phyloP scores from a whole-genome alignment of 1,140 invertebrate genomes.

The Solenopsis invicta region DNA sequence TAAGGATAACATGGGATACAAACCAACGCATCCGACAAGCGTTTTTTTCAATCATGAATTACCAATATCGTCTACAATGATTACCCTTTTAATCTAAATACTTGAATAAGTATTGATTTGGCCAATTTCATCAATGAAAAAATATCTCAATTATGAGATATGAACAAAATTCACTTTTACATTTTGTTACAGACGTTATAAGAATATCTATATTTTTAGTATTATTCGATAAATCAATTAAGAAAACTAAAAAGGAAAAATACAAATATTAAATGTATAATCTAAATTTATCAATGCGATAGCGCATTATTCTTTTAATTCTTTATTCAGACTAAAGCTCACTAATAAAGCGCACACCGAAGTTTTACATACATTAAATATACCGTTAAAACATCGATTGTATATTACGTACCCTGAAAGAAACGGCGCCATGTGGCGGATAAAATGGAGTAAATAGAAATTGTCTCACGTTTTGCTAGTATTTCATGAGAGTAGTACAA shows the following conservation, averaged over 20 bases:
- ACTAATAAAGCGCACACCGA: neutral
- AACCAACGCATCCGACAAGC: neutral
- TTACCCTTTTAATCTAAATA: neutral
- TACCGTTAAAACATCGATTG: neutral
- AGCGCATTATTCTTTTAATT: neutral
- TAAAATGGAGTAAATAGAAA: constrained; percentile 31
- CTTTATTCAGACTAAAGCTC: neutral
- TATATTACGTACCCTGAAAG: neutral
- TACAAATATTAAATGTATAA: neutral
- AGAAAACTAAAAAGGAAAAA: neutral
- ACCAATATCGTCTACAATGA: neutral
- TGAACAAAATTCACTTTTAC: neutral
- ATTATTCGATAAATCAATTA: constrained; percentile 4
- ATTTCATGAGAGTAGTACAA: constrained; percentile 30
- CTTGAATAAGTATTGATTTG: neutral
- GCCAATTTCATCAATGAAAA: neutral
- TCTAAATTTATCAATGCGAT: neutral
- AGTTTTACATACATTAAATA: constrained; percentile 1
- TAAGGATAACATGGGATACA: constrained; percentile 24
- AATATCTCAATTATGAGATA: constrained; percentile 4
- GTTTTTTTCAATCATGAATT: constrained; percentile 1
- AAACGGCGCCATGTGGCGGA: neutral
- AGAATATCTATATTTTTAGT: neutral
- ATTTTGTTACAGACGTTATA: neutral
- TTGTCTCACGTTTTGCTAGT: constrained; percentile 6